phyloP scores from a whole-genome alignment of 2,888 invertebrate species.

The Stegophylla sp. region DNA sequence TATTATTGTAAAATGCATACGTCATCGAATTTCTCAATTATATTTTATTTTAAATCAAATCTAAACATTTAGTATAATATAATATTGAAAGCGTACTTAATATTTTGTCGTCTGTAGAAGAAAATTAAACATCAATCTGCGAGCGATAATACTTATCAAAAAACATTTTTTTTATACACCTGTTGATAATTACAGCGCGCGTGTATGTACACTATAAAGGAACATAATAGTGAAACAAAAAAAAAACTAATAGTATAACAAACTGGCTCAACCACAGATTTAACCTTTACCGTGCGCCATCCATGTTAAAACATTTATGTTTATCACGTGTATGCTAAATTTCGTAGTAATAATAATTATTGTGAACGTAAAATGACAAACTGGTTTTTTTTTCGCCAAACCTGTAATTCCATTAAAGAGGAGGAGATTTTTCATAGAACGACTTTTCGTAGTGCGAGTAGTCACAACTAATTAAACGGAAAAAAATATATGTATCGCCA shows the following conservation, averaged over 20 bases:
- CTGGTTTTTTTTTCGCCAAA: constrained; percentile 41
- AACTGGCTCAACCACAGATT: constrained; percentile 32
- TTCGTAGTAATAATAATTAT: constrained; percentile 32
- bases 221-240: neutral
- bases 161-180: neutral
- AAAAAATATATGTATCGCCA: neutral
- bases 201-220: neutral
- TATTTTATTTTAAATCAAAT: neutral
- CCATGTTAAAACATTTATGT: constrained; percentile 25
- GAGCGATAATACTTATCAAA: constrained; percentile 27
- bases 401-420: constrained; percentile 40
- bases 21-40: neutral
- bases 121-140: too few species aligned
- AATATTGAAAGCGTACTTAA: neutral
- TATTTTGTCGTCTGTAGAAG: neutral
- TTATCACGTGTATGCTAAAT: constrained; percentile 29
- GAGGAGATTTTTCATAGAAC: constrained; percentile 23
- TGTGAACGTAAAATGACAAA: constrained; percentile 46
- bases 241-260: neutral
- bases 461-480: constrained; percentile 42
- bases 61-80: neutral
- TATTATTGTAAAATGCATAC: constrained; percentile 10
- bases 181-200: neutral
- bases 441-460: neutral
- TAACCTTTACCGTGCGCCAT: constrained; percentile 31